These are phyloP conservation scores for Autographa gamma DNA, from an alignment of 2,888 invertebrate species.

Conservation along the genomic window DNA sequence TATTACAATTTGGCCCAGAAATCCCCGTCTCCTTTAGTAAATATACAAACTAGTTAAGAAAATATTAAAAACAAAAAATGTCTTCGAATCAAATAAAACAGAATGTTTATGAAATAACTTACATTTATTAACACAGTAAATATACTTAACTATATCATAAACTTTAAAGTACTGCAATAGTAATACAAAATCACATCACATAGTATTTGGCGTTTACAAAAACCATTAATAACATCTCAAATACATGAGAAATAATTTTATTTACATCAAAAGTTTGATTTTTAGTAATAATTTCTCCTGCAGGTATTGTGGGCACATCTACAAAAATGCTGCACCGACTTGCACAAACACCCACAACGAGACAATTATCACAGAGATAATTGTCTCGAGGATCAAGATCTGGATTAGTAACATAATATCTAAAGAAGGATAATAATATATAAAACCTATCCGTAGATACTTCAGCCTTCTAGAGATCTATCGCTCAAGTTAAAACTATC, in stretches of 20 bases:
- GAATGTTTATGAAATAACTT: background rate
- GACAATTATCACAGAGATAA: background rate
- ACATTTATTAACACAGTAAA: background rate
- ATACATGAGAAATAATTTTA: background rate
- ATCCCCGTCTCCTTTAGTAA: too few relatives aligned
- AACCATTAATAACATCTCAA: background rate
- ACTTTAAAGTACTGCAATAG: background rate
- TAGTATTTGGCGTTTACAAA: background rate
- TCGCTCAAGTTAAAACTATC: too few relatives aligned
- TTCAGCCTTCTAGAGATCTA: too few relatives aligned
- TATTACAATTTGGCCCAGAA: too few relatives aligned
- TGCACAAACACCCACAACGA: background rate
- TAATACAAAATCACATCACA: background rate
- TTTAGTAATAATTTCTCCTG: background rate
- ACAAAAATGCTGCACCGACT: background rate
- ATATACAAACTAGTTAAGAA: too few relatives aligned
- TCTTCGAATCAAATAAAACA: background rate
- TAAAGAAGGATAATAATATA: too few relatives aligned
- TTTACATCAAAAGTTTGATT: background rate
- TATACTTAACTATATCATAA: background rate
- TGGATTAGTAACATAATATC: too few relatives aligned
- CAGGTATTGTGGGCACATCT: too few relatives aligned
- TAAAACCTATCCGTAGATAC: too few relatives aligned
- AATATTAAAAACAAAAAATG: too few relatives aligned
- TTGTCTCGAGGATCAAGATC: background rate